Evolutionary conservation across 2,113 vertebrate species (phyloP).

Genomic region (Panthera tigris): DNA sequence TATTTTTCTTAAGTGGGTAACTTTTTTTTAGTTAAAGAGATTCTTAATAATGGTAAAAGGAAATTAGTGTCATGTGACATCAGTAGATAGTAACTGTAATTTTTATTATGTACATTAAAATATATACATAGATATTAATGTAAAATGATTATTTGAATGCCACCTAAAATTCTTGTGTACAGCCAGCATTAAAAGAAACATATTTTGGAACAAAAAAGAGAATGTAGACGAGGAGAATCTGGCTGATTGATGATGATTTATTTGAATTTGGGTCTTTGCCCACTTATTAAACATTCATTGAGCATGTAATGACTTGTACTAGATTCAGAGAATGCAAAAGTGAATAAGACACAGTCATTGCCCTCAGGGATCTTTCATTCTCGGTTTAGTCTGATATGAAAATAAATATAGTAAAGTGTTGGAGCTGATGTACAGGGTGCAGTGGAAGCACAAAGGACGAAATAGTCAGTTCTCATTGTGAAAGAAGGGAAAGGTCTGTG

Average conservation of each 20-base stretch:
- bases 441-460: not conserved
- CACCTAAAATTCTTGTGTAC: not conserved
- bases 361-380: not conserved
- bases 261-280: constrained; percentile 28
- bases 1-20: not conserved
- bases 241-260: not conserved
- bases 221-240: not conserved
- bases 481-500: not conserved
- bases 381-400: not conserved
- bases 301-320: not conserved
- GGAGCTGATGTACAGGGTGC: not conserved
- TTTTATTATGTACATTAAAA: not conserved
- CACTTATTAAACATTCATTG: not conserved
- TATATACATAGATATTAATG: not conserved
- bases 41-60: not conserved
- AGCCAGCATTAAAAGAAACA: not conserved
- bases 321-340: not conserved
- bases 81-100: not conserved
- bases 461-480: not conserved
- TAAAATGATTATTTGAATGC: not conserved
- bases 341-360: not conserved
- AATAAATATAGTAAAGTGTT: not conserved
- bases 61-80: not conserved
- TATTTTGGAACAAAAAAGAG: not conserved
- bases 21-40: not conserved